Conservation (phyloP, 2,888 invertebrate genomes). For the Campopleginae sp. region DNA sequence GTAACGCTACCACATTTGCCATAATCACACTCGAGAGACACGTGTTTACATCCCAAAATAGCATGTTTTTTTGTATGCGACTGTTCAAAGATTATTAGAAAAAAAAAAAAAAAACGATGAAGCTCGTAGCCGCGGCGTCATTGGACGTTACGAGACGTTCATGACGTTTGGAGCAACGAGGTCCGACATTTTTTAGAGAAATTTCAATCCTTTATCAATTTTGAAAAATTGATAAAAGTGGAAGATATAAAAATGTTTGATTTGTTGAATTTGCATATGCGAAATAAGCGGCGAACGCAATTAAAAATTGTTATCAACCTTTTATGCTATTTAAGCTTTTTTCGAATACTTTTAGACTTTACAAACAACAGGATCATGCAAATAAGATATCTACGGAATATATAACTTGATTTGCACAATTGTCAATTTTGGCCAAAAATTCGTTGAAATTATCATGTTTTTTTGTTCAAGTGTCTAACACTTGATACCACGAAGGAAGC, state of each 20-base stretch:
- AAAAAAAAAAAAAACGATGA: neutral
- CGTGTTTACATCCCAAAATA: slow-evolving; percentile 67
- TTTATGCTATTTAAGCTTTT: neutral
- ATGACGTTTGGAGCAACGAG: neutral
- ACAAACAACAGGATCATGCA: neutral
- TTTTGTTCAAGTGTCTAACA: slow-evolving; percentile 9
- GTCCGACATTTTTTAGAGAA: neutral
- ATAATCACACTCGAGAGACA: slow-evolving; percentile 66
- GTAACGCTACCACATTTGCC: slow-evolving; percentile 67
- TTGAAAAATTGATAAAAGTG: neutral
- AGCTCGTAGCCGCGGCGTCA: neutral
- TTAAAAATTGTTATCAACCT: neutral
- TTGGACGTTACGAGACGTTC: neutral
- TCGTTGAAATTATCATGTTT: neutral
- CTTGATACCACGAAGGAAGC: too few relatives aligned
- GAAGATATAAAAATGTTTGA: neutral
- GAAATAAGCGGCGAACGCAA: neutral
- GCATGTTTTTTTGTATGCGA: slow-evolving; percentile 18
- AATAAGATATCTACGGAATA: neutral
- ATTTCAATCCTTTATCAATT: neutral
- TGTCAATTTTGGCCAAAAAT: neutral
- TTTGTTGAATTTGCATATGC: neutral
- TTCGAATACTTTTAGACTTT: neutral
- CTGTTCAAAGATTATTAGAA: neutral
- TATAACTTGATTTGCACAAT: neutral